A percentile compares a stretch with the other conserved stretches of the same genome.
phyloP scores from a whole-genome alignment of 1,140 invertebrate genomes.

The Brachionus paranguensis region DNA sequence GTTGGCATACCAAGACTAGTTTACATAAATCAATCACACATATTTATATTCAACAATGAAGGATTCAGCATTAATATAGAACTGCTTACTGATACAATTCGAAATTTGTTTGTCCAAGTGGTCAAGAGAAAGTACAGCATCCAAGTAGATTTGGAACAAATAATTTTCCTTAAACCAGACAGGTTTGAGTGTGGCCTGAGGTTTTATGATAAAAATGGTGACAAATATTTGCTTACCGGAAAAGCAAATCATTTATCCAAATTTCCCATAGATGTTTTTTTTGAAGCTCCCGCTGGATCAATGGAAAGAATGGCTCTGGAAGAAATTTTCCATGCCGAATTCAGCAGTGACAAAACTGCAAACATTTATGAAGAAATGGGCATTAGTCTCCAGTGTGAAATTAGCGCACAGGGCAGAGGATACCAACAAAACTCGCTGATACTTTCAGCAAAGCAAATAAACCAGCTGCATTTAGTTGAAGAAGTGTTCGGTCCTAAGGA shows the following conservation, averaged over 20 bases:
- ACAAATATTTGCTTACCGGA: not conserved
- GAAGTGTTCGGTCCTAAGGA: not conserved
- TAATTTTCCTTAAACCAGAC: not conserved
- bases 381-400: not conserved
- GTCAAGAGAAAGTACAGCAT: not conserved
- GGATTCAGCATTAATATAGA: constrained; percentile 4
- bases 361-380: not conserved
- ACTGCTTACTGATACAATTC: not conserved
- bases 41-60: constrained; percentile 10
- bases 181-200: not conserved
- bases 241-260: not conserved
- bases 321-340: not conserved
- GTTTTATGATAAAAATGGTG: not conserved
- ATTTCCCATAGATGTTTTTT: not conserved
- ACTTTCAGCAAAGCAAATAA: constrained; percentile 4
- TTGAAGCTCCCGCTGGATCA: not conserved
- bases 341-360: not conserved
- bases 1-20: not conserved
- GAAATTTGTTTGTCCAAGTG: not conserved
- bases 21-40: not conserved
- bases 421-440: not conserved
- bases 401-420: not conserved
- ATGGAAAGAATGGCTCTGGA: not conserved
- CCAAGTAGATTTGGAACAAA: not conserved
- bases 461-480: not conserved